Conservation (phyloP, 2,797 vertebrate genomes). For the Ctenopoma kingsleyae region DNA sequence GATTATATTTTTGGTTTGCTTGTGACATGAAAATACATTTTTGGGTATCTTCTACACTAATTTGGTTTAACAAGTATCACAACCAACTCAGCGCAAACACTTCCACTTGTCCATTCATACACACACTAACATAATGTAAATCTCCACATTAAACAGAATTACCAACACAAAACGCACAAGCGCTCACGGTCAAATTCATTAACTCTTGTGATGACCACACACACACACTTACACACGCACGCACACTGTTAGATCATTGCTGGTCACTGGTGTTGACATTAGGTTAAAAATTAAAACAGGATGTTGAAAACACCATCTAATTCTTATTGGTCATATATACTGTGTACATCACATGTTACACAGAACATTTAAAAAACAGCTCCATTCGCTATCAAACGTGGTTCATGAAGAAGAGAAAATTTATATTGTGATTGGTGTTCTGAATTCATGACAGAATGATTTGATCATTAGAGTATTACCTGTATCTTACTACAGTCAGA, state of each 20-base stretch:
- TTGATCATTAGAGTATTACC: slow-evolving; percentile 11
- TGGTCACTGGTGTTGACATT: slow-evolving; percentile 37
- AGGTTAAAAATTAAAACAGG: slow-evolving; percentile 65
- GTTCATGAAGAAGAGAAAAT: slow-evolving; percentile 24
- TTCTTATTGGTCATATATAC: slow-evolving; percentile 62
- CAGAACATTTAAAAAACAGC: slow-evolving; percentile 59
- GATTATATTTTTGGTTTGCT: slow-evolving; percentile 79
- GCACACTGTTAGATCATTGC: slow-evolving; percentile 39
- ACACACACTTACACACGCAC: slow-evolving; percentile 4
- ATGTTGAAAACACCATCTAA: slow-evolving; percentile 57
- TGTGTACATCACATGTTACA: slow-evolving; percentile 54
- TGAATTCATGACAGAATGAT: slow-evolving; percentile 19
- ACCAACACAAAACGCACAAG: slow-evolving; percentile 32
- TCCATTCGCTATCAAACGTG: slow-evolving; percentile 15
- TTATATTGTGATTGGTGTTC: slow-evolving; percentile 34
- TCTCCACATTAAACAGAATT: slow-evolving; percentile 49
- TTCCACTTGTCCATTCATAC: slow-evolving; percentile 31
- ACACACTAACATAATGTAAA: slow-evolving; percentile 57
- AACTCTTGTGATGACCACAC: background rate
- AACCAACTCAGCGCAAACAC: slow-evolving; percentile 51
- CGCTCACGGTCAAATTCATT: slow-evolving; percentile 13
- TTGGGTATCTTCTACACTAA: slow-evolving; percentile 65
- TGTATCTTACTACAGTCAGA: slow-evolving; percentile 9
- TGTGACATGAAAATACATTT: slow-evolving; percentile 77
- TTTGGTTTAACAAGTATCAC: slow-evolving; percentile 69